A percentile compares a stretch with the other conserved stretches of the same genome.
Conservation (phyloP, 2,113 vertebrate genomes). For the Salvator merianae region DNA sequence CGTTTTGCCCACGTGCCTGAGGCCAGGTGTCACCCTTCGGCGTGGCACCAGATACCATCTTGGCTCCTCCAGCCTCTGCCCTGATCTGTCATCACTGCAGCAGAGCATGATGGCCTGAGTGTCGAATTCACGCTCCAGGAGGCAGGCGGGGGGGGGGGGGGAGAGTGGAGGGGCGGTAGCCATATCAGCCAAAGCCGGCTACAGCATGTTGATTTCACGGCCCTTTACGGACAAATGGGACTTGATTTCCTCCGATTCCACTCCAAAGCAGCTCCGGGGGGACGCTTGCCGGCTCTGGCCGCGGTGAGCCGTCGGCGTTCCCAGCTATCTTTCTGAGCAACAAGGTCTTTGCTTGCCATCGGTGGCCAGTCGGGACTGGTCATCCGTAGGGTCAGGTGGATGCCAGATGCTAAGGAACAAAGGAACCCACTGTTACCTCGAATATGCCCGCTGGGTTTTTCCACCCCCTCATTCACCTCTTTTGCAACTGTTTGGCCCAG, state of each 20-base stretch:
- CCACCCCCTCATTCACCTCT: too few species aligned
- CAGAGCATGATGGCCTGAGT: conserved; percentile 1
- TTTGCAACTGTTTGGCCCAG: too few species aligned
- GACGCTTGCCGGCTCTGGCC: too few species aligned
- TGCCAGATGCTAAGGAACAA: neutral
- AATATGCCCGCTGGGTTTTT: too few species aligned
- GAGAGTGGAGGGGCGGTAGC: neutral
- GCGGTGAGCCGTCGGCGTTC: neutral
- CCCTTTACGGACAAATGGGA: neutral
- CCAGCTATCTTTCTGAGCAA: neutral
- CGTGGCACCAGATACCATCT: too few species aligned
- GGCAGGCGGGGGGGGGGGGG: neutral
- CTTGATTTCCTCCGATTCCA: neutral
- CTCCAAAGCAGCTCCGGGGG: too few species aligned
- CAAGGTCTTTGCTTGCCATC: neutral
- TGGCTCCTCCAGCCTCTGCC: neutral
- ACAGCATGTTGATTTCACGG: conserved; percentile 21
- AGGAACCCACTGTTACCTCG: neutral
- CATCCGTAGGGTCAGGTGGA: too few species aligned
- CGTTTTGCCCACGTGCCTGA: neutral
- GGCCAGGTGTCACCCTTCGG: neutral
- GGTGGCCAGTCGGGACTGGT: neutral
- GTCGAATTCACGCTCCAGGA: neutral
- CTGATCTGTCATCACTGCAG: neutral
- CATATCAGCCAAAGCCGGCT: neutral